A percentile compares a stretch with the other conserved stretches of the same genome.
These are phyloP conservation scores for Petroica traversi DNA, from an alignment of 2,113 vertebrate genomes.

Conservation along the genomic window DNA sequence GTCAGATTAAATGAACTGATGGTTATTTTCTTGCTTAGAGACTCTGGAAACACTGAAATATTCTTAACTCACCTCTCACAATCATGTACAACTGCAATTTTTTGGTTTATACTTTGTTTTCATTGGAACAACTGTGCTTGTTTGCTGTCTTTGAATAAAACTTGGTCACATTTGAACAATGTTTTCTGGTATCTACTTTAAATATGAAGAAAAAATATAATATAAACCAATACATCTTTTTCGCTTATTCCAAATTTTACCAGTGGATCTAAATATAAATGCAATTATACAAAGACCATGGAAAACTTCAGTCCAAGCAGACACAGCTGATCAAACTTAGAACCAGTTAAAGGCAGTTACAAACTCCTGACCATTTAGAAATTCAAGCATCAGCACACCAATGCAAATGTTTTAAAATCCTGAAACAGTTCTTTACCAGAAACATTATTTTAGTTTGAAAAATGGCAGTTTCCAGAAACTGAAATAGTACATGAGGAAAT, in stretches of 20 bases:
- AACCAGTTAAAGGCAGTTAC: background rate
- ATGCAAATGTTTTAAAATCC: background rate
- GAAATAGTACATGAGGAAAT: background rate
- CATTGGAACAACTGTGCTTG: too few species aligned
- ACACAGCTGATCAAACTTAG: background rate
- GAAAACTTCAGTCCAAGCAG: background rate
- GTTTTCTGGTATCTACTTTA: background rate
- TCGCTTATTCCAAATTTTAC: background rate
- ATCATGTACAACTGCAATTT: background rate
- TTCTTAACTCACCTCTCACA: background rate
- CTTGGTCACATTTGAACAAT: too few species aligned
- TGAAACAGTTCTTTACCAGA: background rate
- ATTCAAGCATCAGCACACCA: background rate
- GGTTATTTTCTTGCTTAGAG: background rate
- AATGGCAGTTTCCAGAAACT: background rate
- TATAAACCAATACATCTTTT: background rate
- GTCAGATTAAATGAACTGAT: background rate
- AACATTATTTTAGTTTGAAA: background rate
- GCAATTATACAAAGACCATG: background rate
- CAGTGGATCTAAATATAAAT: background rate
- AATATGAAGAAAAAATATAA: background rate
- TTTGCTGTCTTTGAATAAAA: too few species aligned
- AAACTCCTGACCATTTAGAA: background rate
- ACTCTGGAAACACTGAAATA: background rate
- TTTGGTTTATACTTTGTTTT: background rate